A percentile compares a stretch with the other conserved stretches of the same genome.
These are phyloP conservation scores for Dicyrtoma fusca DNA, from an alignment of 2,888 invertebrate species.

Conservation along the genomic window DNA sequence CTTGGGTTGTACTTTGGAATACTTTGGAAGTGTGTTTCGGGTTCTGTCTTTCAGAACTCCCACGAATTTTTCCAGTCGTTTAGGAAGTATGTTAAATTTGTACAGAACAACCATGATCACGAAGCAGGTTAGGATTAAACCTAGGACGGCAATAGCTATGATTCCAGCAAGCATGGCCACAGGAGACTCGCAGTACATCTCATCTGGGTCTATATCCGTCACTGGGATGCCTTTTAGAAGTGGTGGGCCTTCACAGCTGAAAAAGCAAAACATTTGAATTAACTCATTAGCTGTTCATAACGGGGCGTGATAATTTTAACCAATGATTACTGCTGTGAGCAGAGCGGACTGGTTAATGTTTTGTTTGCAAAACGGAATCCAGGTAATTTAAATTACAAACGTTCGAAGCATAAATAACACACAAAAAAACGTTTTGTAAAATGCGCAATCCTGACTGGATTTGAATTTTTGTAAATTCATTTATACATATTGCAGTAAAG, in stretches of 20 bases:
- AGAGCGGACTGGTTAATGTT: too few species aligned
- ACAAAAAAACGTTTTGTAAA: too few species aligned
- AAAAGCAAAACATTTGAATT: not conserved
- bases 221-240: slow-evolving; percentile 47
- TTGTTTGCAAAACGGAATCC: too few species aligned
- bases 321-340: too few species aligned
- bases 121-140: slow-evolving; percentile 45
- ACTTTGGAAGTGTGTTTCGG: slow-evolving; percentile 44
- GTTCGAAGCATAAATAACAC: too few species aligned
- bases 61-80: slow-evolving; percentile 41
- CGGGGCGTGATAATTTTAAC: too few species aligned
- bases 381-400: too few species aligned
- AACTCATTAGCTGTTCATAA: too few species aligned
- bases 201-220: slow-evolving; percentile 43
- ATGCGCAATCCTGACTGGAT: too few species aligned
- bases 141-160: slow-evolving; percentile 48
- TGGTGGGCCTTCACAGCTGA: slow-evolving; percentile 46
- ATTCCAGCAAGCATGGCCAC: slow-evolving; percentile 48
- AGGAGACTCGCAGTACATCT: slow-evolving; percentile 51
- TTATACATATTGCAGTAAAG: too few species aligned
- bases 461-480: too few species aligned
- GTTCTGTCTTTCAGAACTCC: slow-evolving; percentile 44
- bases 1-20: slow-evolving; percentile 50
- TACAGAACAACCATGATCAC: slow-evolving; percentile 45
- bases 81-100: slow-evolving; percentile 49